Percentiles rank a stretch among this genome's conserved stretches.
Evolutionary conservation across 1,140 invertebrate species (phyloP).

Genomic region (Scylla paramamosain): DNA sequence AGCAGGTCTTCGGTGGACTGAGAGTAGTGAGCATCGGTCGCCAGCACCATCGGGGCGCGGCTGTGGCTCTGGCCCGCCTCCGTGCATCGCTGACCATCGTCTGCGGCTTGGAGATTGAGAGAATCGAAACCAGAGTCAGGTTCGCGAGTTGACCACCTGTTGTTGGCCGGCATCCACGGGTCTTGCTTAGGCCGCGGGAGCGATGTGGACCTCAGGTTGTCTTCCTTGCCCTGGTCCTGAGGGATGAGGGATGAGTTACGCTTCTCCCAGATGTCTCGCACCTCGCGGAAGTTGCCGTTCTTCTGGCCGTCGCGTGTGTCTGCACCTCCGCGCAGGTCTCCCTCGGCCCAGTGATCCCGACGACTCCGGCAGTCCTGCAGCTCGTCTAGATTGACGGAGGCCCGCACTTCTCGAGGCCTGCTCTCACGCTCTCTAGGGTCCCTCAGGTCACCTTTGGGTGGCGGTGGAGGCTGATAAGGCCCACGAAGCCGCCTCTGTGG

Average conservation of each 20-base stretch:
- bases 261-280: constrained; percentile 44
- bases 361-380: not conserved
- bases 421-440: constrained; percentile 46
- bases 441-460: constrained; percentile 57
- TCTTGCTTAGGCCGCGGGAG: constrained; percentile 33
- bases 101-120: constrained; percentile 43
- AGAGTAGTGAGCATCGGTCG: constrained; percentile 26
- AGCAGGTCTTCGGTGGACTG: constrained; percentile 74
- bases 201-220: constrained; percentile 38
- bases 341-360: constrained; percentile 41
- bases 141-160: constrained; percentile 68
- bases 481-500: constrained; percentile 26
- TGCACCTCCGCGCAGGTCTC: not conserved
- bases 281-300: not conserved
- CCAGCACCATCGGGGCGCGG: not conserved
- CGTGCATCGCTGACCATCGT: constrained; percentile 53
- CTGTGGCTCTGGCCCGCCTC: constrained; percentile 35
- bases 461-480: constrained; percentile 60
- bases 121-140: constrained; percentile 76
- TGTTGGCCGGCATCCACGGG: not conserved
- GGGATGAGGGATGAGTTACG: constrained; percentile 26
- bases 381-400: constrained; percentile 6
- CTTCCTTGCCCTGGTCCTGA: constrained; percentile 3
- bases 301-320: constrained; percentile 12
- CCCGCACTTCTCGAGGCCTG: not conserved